These are phyloP conservation scores for Clarias gariepinus DNA, from an alignment of 2,113 vertebrate genomes.

Conservation along the genomic window DNA sequence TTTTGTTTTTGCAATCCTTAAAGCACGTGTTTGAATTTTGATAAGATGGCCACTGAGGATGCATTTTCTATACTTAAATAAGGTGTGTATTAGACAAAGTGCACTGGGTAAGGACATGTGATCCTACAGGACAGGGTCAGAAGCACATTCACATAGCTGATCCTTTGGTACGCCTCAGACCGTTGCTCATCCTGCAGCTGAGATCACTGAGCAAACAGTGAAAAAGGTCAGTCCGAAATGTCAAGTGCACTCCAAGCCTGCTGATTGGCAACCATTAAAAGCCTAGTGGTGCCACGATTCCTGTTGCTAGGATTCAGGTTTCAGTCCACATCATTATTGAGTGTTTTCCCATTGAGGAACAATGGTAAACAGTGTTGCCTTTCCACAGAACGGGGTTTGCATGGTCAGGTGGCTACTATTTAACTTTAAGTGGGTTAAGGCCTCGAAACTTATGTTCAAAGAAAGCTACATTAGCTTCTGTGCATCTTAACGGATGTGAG, in stretches of 20 bases:
- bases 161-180: constrained; percentile 19
- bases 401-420: background rate
- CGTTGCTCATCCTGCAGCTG: constrained; percentile 21
- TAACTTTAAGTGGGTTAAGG: background rate
- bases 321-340: background rate
- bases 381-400: background rate
- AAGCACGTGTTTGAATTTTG: background rate
- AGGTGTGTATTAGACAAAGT: constrained; percentile 6
- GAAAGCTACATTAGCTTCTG: background rate
- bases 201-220: constrained; percentile 39
- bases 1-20: background rate
- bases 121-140: background rate
- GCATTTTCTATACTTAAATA: background rate
- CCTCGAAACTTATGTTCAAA: background rate
- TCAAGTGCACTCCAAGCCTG: constrained; percentile 41
- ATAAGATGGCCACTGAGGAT: background rate
- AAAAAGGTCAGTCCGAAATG: constrained; percentile 53
- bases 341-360: background rate
- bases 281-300: constrained; percentile 16
- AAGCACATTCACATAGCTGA: constrained; percentile 20
- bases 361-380: background rate
- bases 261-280: constrained; percentile 39
- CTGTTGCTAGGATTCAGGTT: constrained; percentile 32
- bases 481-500: background rate
- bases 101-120: background rate